Percentiles rank a stretch among this genome's conserved stretches.
phyloP scores from a whole-genome alignment of 2,797 vertebrate genomes.

The Paedocypris micromegethes region DNA sequence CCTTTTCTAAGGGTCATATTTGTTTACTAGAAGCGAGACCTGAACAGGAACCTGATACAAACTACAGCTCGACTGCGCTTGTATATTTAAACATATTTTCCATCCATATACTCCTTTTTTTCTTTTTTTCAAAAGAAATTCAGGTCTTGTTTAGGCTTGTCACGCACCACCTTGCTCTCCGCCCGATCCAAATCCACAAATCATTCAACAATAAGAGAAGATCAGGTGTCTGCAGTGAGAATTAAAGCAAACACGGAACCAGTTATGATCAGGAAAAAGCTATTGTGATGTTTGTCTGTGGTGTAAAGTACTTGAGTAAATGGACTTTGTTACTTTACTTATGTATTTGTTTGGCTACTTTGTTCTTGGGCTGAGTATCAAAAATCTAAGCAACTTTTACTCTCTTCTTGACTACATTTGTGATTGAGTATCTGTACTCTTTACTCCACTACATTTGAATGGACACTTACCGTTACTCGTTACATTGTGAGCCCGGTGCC shows the following conservation, averaged over 20 bases:
- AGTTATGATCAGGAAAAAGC: conserved; percentile 42
- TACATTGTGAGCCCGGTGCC: too few species aligned
- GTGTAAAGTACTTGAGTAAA: too few species aligned
- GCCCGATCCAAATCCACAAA: conserved; percentile 54
- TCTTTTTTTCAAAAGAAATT: conserved; percentile 19
- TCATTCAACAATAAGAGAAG: conserved; percentile 53
- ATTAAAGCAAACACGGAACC: conserved; percentile 44
- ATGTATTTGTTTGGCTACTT: too few species aligned
- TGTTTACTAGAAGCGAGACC: conserved; percentile 46
- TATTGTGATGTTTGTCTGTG: conserved; percentile 38
- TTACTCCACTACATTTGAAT: too few species aligned
- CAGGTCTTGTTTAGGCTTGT: conserved; percentile 62
- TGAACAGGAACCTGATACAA: conserved; percentile 41
- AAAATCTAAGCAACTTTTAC: too few species aligned
- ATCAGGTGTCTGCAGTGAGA: conserved; percentile 44
- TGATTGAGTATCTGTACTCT: too few species aligned
- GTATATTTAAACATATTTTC: conserved; percentile 33
- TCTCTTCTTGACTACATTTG: too few species aligned
- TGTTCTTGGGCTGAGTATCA: too few species aligned
- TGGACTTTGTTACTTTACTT: too few species aligned
- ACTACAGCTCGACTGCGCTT: conserved; percentile 29
- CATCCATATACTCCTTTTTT: conserved; percentile 12
- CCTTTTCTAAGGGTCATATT: conserved; percentile 45
- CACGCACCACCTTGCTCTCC: conserved; percentile 59
- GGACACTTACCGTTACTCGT: too few species aligned